phyloP scores from a whole-genome alignment of 2,888 invertebrate species.

The Calephelis perditalis region DNA sequence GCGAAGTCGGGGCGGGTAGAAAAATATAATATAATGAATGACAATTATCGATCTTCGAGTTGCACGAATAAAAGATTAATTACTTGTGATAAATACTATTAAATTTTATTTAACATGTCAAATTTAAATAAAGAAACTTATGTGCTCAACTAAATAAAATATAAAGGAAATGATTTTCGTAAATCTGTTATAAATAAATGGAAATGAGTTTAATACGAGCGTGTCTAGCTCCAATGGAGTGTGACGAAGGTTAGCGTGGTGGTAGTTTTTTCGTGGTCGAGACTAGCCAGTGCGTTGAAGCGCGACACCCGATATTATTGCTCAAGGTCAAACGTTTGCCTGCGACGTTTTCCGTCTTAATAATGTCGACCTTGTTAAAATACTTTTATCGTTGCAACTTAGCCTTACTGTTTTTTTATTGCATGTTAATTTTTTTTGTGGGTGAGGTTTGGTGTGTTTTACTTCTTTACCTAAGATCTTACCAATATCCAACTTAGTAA shows the following conservation, averaged over 20 bases:
- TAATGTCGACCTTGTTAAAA: slow-evolving; percentile 55
- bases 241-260: slow-evolving; percentile 47
- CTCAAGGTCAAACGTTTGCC: slow-evolving; percentile 54
- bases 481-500: too few species aligned
- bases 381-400: slow-evolving; percentile 36
- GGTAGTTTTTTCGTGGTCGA: slow-evolving; percentile 46
- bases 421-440: too few species aligned
- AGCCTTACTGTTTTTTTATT: not conserved
- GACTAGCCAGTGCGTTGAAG: slow-evolving; percentile 44
- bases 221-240: slow-evolving; percentile 41
- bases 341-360: slow-evolving; percentile 49
- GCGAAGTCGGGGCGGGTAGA: too few species aligned
- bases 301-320: slow-evolving; percentile 44
- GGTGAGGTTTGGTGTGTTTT: too few species aligned
- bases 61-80: too few species aligned
- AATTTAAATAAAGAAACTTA: not conserved
- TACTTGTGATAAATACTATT: too few species aligned
- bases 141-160: not conserved
- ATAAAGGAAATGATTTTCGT: not conserved
- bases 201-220: slow-evolving; percentile 25
- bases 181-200: slow-evolving; percentile 2
- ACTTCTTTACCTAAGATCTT: too few species aligned
- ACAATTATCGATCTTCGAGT: too few species aligned
- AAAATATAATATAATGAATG: too few species aligned
- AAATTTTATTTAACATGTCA: too few species aligned